Evolutionary conservation across 1,140 invertebrate genomes (phyloP), one percentile per base, ranked within the genome.

Genomic region (Apis laboriosa): DNA sequence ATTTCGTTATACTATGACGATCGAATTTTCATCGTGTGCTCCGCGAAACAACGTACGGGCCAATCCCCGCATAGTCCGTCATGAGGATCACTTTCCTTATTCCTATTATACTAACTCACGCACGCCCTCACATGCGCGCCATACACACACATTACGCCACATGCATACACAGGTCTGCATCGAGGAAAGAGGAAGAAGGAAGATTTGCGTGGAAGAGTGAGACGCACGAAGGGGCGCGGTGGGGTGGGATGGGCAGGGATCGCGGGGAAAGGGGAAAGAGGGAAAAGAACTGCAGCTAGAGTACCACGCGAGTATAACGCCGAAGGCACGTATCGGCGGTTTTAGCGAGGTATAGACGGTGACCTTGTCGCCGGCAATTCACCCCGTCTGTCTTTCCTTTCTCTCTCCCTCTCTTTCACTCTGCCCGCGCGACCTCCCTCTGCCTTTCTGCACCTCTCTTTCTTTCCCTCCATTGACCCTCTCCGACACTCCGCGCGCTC

Each of bases 341-440:
- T 86, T 89, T 87, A 91, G 90, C 88, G 90, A 91, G 89, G 91
- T 93, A 92, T 93, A 94, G 92, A 93, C 93, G 92, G 91, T 94
- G 93, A 94, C 93, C 93, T 94, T 94, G 93, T 94, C 92, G 93
- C 90, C 93, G 93, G 93, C 93, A 94, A 94, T 94, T 94, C 93
- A 94, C 93, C 93, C 93, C 93, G 93, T 93, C 92, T 91, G 91
- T 84, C 89, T 91, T 90, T 90, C 89, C 86, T 89, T 84, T 91
- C 84, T 88, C 78, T 85, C 87, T 78, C 80, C 80, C 80, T 89
- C 86, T 82, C 84, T 83, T 70, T 76, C 77, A 68, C 68, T 70
- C 80, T 55, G 28, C 19, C 43, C 71, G 71, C 19, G 4, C 71
- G n/a, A 9, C 53, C 71, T 73, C 71, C 71, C 55, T 73, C 71